Evolutionary conservation across 2,797 vertebrate species (phyloP).

Genomic region (Poecilia wingei): DNA sequence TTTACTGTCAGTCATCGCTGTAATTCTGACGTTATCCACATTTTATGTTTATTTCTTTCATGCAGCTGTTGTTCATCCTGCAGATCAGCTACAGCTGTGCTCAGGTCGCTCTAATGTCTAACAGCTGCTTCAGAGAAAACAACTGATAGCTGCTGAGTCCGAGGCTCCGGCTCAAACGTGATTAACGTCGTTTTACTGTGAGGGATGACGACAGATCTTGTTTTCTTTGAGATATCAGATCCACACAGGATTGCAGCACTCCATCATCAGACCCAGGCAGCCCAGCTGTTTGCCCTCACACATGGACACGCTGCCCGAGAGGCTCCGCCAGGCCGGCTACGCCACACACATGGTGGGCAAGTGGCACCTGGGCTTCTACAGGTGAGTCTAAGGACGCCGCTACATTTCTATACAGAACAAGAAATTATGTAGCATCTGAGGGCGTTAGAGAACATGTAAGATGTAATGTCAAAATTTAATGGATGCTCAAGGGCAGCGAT

Average conservation of each 20-base stretch:
- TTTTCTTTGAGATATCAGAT: conserved; percentile 91
- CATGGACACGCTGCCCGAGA: conserved; percentile 92
- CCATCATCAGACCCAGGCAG: conserved; percentile 95
- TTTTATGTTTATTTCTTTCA: background rate
- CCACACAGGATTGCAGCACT: conserved; percentile 96
- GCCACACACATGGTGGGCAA: conserved; percentile 97
- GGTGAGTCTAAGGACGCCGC: conserved; percentile 65
- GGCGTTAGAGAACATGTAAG: background rate
- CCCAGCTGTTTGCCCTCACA: conserved; percentile 92
- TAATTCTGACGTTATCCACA: background rate
- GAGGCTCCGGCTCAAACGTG: background rate
- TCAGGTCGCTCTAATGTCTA: background rate
- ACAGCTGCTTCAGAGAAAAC: conserved; percentile 1
- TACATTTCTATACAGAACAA: no score
- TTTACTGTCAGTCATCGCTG: background rate
- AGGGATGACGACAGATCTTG: background rate
- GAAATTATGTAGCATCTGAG: background rate
- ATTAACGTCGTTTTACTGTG: background rate
- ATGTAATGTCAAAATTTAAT: background rate
- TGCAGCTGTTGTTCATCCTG: background rate
- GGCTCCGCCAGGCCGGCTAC: conserved; percentile 91
- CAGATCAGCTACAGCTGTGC: background rate
- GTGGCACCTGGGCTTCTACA: conserved; percentile 98
- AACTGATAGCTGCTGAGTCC: background rate
- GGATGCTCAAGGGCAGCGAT: no score